A percentile compares a stretch with the other conserved stretches of the same genome.
Conservation (phyloP, 2,888 invertebrate species). For the Myopa testacea region DNA sequence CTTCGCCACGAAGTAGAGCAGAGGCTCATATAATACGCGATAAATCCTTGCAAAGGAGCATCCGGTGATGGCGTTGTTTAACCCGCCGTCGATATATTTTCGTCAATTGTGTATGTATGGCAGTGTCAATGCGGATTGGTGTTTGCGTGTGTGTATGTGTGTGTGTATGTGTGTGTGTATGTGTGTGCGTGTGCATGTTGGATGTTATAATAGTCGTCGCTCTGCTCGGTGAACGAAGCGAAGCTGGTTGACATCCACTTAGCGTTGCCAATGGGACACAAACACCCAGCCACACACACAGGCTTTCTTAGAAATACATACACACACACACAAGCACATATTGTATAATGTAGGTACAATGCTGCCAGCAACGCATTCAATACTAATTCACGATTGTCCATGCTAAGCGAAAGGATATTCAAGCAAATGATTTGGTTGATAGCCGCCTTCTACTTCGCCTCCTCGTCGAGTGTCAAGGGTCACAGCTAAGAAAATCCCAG, state of each 20-base stretch:
- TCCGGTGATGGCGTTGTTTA: slow-evolving; percentile 49
- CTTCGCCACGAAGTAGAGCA: not conserved
- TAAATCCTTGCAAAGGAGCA: slow-evolving; percentile 49
- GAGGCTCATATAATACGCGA: slow-evolving; percentile 43
- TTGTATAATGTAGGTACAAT: slow-evolving; percentile 34
- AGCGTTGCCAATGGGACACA: slow-evolving; percentile 39
- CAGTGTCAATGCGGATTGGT: not conserved
- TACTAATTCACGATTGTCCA: slow-evolving; percentile 15
- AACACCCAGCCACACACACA: slow-evolving; percentile 35
- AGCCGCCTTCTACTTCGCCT: too few relatives aligned
- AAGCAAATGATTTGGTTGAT: not conserved
- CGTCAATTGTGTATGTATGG: not conserved
- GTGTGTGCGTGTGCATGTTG: not conserved
- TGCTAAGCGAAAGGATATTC: not conserved
- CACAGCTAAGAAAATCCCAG: slow-evolving; percentile 5
- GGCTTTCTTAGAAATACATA: slow-evolving; percentile 14
- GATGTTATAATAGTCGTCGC: slow-evolving; percentile 7
- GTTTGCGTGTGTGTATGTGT: not conserved
- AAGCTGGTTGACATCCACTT: slow-evolving; percentile 8
- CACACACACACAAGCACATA: slow-evolving; percentile 39
- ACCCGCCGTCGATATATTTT: slow-evolving; percentile 42
- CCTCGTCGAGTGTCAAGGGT: too few relatives aligned
- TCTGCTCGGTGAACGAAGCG: not conserved
- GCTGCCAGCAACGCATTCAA: slow-evolving; percentile 39
- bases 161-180: not conserved